Conservation (phyloP, 2,113 vertebrate species). For the Irena cyanogastra region DNA sequence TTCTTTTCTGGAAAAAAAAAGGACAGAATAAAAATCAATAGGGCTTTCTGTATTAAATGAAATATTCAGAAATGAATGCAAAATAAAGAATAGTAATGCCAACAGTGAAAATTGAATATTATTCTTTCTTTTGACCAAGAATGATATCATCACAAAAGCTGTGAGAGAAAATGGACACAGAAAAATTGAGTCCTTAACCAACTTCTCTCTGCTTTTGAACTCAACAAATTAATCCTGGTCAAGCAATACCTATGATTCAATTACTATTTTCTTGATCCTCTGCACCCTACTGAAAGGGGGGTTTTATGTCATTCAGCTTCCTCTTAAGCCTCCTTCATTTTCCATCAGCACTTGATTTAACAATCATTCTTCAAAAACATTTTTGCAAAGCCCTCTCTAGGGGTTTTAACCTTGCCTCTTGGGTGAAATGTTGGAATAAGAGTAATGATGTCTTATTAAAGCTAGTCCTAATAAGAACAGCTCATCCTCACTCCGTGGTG, state of each 20-base stretch:
- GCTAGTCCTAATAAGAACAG: constrained; percentile 11
- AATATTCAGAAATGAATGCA: not conserved
- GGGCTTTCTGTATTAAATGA: not conserved
- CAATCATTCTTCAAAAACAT: constrained; percentile 12
- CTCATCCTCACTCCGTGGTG: not conserved
- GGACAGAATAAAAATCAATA: not conserved
- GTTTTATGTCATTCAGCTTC: not conserved
- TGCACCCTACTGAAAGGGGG: not conserved
- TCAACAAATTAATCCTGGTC: constrained; percentile 31
- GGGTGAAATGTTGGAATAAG: not conserved
- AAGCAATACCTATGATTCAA: constrained; percentile 34
- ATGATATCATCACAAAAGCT: not conserved
- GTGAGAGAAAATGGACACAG: not conserved
- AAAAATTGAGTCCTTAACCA: constrained; percentile 2
- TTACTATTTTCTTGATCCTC: constrained; percentile 42
- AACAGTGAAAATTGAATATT: not conserved
- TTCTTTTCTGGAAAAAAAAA: not conserved
- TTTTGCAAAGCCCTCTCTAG: constrained; percentile 11
- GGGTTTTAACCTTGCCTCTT: constrained; percentile 35
- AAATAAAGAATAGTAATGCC: not conserved
- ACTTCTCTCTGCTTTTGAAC: constrained; percentile 11
- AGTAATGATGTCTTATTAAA: constrained; percentile 46
- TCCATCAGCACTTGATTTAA: constrained; percentile 42
- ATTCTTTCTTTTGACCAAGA: not conserved
- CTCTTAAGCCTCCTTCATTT: constrained; percentile 39